These are phyloP conservation scores for Poeciliopsis prolifica DNA, from an alignment of 2,113 vertebrate species.

Conservation along the genomic window DNA sequence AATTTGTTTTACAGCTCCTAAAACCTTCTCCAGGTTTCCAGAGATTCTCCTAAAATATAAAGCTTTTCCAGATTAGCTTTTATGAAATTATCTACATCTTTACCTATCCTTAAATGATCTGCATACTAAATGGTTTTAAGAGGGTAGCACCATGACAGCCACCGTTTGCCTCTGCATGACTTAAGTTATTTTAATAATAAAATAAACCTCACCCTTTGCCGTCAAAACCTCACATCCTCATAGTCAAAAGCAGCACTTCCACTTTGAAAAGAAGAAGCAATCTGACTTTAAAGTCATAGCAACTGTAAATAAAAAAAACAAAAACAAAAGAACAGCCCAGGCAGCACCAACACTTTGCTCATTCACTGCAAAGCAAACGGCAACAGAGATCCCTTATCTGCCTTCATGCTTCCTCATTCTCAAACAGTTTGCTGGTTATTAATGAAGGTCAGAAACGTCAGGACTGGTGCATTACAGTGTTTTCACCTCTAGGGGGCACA, in stretches of 20 bases:
- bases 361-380: not conserved
- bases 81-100: not conserved
- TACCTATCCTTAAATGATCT: no score
- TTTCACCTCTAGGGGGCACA: slow-evolving; percentile 95
- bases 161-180: no score
- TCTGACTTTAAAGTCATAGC: not conserved
- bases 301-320: not conserved
- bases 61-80: not conserved
- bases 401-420: slow-evolving; percentile 36
- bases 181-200: not conserved
- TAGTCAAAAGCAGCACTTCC: not conserved
- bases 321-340: not conserved
- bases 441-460: not conserved
- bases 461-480: not conserved
- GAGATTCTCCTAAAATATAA: no score
- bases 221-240: not conserved
- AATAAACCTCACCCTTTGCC: not conserved
- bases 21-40: no score
- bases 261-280: not conserved
- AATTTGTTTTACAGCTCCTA: no score
- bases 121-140: no score
- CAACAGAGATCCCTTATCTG: not conserved
- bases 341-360: no score
- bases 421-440: not conserved
- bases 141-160: no score